A percentile compares a stretch with the other conserved stretches of the same genome.
These are phyloP conservation scores for Lophotriccus pileatus DNA, from an alignment of 2,797 vertebrate genomes.

Conservation along the genomic window DNA sequence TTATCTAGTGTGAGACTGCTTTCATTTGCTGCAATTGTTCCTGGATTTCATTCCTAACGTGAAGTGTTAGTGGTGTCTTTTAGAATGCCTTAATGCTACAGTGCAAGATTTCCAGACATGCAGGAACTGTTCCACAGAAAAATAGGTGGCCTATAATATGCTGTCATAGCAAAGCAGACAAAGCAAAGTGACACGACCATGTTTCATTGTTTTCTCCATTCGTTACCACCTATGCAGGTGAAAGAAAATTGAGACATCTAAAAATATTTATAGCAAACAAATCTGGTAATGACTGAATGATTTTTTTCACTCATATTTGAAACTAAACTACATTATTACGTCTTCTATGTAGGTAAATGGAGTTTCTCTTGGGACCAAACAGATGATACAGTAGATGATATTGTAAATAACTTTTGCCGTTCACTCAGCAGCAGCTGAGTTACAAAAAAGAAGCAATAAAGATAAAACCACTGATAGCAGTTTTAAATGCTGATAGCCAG, in stretches of 20 bases:
- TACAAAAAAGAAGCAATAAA: background rate
- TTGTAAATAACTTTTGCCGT: background rate
- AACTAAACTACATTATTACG: background rate
- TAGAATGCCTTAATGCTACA: background rate
- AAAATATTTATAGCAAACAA: background rate
- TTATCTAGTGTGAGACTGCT: background rate
- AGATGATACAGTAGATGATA: background rate
- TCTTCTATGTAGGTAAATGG: background rate
- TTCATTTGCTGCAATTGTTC: background rate
- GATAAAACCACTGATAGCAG: background rate
- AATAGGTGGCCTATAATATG: background rate
- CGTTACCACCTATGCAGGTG: background rate
- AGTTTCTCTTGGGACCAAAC: background rate
- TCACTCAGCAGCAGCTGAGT: background rate
- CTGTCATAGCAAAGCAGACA: background rate
- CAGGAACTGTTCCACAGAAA: background rate
- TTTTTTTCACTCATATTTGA: background rate
- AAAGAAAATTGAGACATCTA: background rate
- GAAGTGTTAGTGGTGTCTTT: background rate
- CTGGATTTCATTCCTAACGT: background rate
- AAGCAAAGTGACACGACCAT: background rate
- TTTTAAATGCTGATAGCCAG: background rate
- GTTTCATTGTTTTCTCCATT: background rate
- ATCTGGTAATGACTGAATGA: background rate
- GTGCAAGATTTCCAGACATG: background rate